These are phyloP conservation scores for Phylloscopus collybita DNA, from an alignment of 2,797 vertebrate genomes.

Conservation along the genomic window DNA sequence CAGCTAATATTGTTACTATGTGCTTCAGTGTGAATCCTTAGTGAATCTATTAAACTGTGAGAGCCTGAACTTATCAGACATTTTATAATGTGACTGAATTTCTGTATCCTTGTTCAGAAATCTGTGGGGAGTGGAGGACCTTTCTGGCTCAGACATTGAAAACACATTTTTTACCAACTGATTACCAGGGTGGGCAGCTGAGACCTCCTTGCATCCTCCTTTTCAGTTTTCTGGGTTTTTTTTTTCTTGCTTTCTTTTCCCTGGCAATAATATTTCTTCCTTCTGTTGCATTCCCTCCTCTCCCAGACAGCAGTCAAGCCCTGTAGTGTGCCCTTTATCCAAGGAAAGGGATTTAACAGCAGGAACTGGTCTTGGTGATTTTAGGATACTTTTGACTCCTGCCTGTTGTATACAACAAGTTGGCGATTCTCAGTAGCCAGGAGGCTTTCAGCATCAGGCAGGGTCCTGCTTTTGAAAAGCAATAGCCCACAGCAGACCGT, in stretches of 20 bases:
- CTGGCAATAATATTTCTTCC: background rate
- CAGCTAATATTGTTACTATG: constrained; percentile 69
- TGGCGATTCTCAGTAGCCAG: background rate
- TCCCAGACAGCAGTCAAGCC: background rate
- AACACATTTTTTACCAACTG: constrained; percentile 33
- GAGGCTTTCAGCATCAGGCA: constrained; percentile 11
- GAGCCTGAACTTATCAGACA: constrained; percentile 44
- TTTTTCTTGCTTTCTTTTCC: background rate
- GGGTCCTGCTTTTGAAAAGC: constrained; percentile 36
- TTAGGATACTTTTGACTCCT: background rate
- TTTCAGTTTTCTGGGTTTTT: background rate
- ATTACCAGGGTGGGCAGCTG: constrained; percentile 6
- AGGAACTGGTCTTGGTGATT: background rate
- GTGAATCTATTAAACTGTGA: constrained; percentile 56
- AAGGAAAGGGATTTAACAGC: background rate
- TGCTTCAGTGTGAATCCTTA: constrained; percentile 65
- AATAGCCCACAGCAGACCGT: constrained; percentile 14
- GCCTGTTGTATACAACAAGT: background rate
- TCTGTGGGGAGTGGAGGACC: constrained; percentile 20
- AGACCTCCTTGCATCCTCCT: constrained; percentile 15
- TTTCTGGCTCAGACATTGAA: constrained; percentile 6
- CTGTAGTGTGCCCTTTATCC: background rate
- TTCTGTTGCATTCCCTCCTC: background rate
- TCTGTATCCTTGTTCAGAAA: constrained; percentile 24
- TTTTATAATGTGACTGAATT: constrained; percentile 10